Conservation (phyloP, 2,113 vertebrate genomes). For the Manacus vitellinus region DNA sequence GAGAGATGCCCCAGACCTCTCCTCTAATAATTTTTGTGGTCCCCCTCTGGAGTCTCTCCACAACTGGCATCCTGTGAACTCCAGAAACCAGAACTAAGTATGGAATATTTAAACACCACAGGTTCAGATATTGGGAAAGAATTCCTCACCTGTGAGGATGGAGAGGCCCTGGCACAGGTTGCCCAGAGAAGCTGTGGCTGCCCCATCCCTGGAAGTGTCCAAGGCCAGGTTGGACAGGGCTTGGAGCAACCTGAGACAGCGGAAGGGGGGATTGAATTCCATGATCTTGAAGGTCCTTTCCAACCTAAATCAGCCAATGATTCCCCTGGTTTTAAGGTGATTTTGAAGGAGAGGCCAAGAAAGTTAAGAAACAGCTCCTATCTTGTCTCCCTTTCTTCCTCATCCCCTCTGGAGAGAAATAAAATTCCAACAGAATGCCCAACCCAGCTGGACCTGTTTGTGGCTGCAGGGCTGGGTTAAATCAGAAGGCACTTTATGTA, state of each 20-base stretch:
- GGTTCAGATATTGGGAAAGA: neutral
- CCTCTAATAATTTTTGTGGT: neutral
- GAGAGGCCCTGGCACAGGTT: neutral
- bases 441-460: neutral
- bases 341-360: neutral
- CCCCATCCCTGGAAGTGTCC: neutral
- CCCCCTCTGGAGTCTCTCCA: neutral
- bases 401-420: neutral
- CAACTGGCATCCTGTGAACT: neutral
- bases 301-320: neutral
- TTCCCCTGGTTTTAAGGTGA: neutral
- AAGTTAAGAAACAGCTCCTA: neutral
- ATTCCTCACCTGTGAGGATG: neutral
- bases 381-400: neutral
- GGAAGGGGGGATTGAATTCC: neutral
- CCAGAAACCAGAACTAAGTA: neutral
- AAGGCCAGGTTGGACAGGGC: accelerated
- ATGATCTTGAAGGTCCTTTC: neutral
- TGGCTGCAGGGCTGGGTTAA: neutral
- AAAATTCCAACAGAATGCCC: neutral
- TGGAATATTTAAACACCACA: neutral
- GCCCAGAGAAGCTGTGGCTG: neutral
- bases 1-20: neutral
- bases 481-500: neutral
- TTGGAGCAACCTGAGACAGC: neutral